Evolutionary conservation across 2,113 vertebrate genomes (phyloP), one percentile per base, ranked within the genome.

Genomic region (Capricornis sumatraensis): DNA sequence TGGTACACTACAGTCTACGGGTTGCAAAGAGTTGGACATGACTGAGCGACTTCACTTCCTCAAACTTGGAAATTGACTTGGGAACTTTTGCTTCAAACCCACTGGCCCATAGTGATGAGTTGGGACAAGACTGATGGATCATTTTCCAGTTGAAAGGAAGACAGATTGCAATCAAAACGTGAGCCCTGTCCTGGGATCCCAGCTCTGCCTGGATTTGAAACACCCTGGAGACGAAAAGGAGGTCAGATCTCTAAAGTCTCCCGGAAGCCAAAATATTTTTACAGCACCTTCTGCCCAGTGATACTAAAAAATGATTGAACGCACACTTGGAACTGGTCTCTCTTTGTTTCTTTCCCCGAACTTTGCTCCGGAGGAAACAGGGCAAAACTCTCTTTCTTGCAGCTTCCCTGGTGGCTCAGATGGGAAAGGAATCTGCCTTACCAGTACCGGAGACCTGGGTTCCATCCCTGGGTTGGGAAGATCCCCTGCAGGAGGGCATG

Each of bases 91-190:
- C 36, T 52, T 64, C 88, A 6, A 25, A 50, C 36, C 50, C 57
- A 0, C 10, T 4, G 40, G n/a, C 57, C 57, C n/a, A 1, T 23
- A 81, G 45, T 9, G 0, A 30, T 7, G 30, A n/a, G 50, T 1
- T 76, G 25, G 87, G n/a, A 33, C 19, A 74, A 62, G 83, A 12
- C 21, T 2, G 53, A 6, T 0, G 82, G 85, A 4, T 52, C 28
- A 3, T 36, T 94, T 95, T 71, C 93, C 9, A 2, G 85, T 45
- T 86, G 53, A 64, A 64, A 86, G 83, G 91, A 82, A 11, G 83
- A 58, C 50, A 50, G 84, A 64, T 64, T 21, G n/a, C 57, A 21
- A 25, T 88, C 94, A 43, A 21, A 30, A 45, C 2, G 5, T 2
- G 52, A 57, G 36, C 25, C 25, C 25, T 60, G 52, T 40, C 52